Conservation (phyloP, 2,888 invertebrate species). For the Oegoconia quadripuncta region DNA sequence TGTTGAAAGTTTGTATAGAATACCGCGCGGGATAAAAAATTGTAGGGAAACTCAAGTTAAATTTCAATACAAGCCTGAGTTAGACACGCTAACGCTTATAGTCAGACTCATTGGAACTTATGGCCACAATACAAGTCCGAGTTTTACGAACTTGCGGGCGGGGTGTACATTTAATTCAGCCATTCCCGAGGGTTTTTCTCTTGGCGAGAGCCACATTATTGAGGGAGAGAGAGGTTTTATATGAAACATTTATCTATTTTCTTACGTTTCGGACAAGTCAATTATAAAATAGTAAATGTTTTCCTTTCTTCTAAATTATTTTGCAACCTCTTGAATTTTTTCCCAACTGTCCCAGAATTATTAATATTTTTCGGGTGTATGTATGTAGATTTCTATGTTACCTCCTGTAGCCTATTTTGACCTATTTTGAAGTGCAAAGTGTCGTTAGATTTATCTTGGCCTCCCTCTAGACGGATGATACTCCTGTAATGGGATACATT, state of each 20-base stretch:
- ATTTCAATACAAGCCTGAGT: conserved; percentile 8
- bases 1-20: conserved; percentile 10
- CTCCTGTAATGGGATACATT: too few relatives aligned
- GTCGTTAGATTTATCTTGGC: too few relatives aligned
- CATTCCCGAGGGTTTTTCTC: conserved; percentile 42
- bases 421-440: too few relatives aligned
- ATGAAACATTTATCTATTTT: conserved; percentile 19
- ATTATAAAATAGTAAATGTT: neutral
- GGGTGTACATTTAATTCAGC: conserved; percentile 47
- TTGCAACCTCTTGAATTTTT: too few relatives aligned
- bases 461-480: too few relatives aligned
- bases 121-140: conserved; percentile 40
- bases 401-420: too few relatives aligned
- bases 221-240: conserved; percentile 28
- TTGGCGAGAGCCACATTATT: conserved; percentile 32
- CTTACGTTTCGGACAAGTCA: conserved; percentile 22
- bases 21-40: conserved; percentile 3
- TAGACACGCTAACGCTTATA: conserved; percentile 19
- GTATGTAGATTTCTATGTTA: too few relatives aligned
- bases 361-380: too few relatives aligned
- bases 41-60: neutral
- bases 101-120: conserved; percentile 21
- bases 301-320: too few relatives aligned
- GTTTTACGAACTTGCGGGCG: conserved; percentile 36
- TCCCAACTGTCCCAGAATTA: too few relatives aligned